Percentiles rank a stretch among this genome's conserved stretches.
Conservation (phyloP, 2,888 invertebrate genomes). For the Lasioglossum oenotherae region DNA sequence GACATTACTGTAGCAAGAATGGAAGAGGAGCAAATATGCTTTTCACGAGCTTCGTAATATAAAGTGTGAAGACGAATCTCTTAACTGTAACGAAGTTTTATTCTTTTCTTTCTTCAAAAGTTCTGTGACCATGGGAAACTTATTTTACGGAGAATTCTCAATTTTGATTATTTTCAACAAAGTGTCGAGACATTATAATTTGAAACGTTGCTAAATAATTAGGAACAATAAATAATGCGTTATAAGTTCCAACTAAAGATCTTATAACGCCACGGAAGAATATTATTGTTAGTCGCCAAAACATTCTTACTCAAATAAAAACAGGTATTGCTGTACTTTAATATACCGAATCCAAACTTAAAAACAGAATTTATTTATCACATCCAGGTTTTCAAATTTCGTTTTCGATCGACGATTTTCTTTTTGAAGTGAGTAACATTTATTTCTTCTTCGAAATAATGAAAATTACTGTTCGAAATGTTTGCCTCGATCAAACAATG, state of each 20-base stretch:
- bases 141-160: neutral
- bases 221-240: neutral
- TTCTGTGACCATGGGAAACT: slow-evolving; percentile 9
- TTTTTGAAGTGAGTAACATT: neutral
- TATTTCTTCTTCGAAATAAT: neutral
- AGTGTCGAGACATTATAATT: slow-evolving; percentile 4
- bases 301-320: neutral
- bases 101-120: neutral
- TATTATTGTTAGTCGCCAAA: neutral
- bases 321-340: neutral
- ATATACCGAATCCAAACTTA: neutral
- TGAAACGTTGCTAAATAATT: neutral
- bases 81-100: slow-evolving; percentile 20
- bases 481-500: neutral
- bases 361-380: neutral
- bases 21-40: neutral
- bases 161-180: neutral
- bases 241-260: neutral
- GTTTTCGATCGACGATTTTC: neutral
- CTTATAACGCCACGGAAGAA: neutral
- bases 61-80: slow-evolving; percentile 8
- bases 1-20: neutral
- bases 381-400: neutral
- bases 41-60: neutral
- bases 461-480: neutral